Evolutionary conservation across 2,113 vertebrate species (phyloP), one percentile per base, ranked within the genome.

Genomic region (Natator depressus): DNA sequence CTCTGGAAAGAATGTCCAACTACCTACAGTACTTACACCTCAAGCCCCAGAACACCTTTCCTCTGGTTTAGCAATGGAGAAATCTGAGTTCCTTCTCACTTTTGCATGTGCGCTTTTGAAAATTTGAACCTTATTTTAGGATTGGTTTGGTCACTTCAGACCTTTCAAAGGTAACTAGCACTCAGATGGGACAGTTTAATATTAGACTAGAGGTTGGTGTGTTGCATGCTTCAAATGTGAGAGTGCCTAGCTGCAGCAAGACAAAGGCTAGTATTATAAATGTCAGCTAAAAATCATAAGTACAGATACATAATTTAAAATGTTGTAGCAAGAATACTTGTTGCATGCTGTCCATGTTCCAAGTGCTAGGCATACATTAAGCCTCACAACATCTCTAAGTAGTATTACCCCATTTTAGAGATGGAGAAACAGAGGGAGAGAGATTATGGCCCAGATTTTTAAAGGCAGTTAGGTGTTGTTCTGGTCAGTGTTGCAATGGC

Each of bases 291-390:
- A 46, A 46, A 1, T 59, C 57, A 31, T 87, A n/a, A 31, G n/a
- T 24, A 75, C 38, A 3, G 53, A 20, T 80, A 11, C 72, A 75
- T 24, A 10, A 75, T 42, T 38, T 42, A 24, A 75, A 8, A 42
- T 42, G 4, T 20, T 75, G n/a, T 42, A 22, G 2, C 2, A 6
- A n/a, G 5, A 20, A 3, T 49, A 1, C 79, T 55, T 38, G 0
- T 31, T 29, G 42, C n/a, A 42, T 76, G n/a, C 12, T 14, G 17
- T 12, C 42, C 5, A 1, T 35, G 53, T 46, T 4, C 57, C 42
- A 31, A 85, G 10, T 75, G 27, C 0, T n/a, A 7, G 76, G 6
- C 17, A 16, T 16, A 16, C 80, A 25, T 35, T 50, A 59, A 42
- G 1, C 20, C 59, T 75, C 0, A 0, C 38, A 6, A 35, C 20